These are phyloP conservation scores for Drosophila greeni DNA, from an alignment of 2,888 invertebrate genomes.

Conservation along the genomic window DNA sequence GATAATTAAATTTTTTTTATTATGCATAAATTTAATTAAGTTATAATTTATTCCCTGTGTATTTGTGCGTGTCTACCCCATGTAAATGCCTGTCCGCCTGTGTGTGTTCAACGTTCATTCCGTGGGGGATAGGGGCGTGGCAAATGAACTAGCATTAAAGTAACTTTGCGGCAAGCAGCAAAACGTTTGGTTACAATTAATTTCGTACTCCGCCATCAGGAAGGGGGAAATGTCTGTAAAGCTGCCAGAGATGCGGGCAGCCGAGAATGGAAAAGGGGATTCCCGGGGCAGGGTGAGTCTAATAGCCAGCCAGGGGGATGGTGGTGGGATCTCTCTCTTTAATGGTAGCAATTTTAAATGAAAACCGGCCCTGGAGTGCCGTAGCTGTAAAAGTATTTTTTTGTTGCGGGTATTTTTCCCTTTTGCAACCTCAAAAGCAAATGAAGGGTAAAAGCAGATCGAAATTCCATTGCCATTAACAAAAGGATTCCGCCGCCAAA, in stretches of 20 bases:
- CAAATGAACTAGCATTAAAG: slow-evolving; percentile 65
- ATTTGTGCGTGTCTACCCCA: slow-evolving; percentile 33
- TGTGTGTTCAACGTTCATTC: slow-evolving; percentile 13
- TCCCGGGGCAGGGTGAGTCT: not conserved
- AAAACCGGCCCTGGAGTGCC: slow-evolving; percentile 28
- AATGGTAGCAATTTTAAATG: slow-evolving; percentile 41
- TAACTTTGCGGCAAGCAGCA: slow-evolving; percentile 64
- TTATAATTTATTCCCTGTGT: slow-evolving; percentile 11
- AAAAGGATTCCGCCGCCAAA: slow-evolving; percentile 11
- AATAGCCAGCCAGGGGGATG: slow-evolving; percentile 16
- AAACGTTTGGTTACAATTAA: slow-evolving; percentile 67
- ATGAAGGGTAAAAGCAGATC: slow-evolving; percentile 20
- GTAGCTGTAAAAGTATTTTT: slow-evolving; percentile 30
- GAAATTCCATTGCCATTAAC: slow-evolving; percentile 22
- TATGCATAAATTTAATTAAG: too few relatives aligned
- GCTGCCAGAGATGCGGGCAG: slow-evolving; percentile 5
- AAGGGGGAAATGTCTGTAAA: slow-evolving; percentile 19
- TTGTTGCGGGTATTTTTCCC: slow-evolving; percentile 8
- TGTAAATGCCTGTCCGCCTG: slow-evolving; percentile 11
- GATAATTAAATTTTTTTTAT: too few relatives aligned
- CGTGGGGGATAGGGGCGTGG: slow-evolving; percentile 49
- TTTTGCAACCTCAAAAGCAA: slow-evolving; percentile 1
- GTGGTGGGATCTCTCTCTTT: slow-evolving; percentile 6
- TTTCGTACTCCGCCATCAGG: slow-evolving; percentile 55
- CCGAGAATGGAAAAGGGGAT: not conserved